Evolutionary conservation across 2,797 vertebrate species (phyloP).

Genomic region (Clarias platycephalus): DNA sequence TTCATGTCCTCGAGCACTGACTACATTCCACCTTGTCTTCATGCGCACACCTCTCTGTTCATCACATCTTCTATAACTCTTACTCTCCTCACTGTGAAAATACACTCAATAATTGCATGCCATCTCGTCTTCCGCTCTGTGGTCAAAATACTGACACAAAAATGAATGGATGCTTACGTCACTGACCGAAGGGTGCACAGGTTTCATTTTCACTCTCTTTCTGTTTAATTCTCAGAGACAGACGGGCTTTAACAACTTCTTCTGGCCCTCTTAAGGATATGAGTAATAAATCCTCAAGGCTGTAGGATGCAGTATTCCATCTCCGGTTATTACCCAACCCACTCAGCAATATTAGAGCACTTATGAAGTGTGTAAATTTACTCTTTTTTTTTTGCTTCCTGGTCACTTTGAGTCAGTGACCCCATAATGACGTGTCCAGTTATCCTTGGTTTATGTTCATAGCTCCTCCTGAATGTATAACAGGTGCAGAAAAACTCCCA

Average conservation of each 20-base stretch:
- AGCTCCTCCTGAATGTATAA: constrained; percentile 32
- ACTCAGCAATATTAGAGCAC: constrained; percentile 28
- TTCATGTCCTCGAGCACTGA: constrained; percentile 32
- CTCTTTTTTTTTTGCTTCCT: background rate
- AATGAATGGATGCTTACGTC: constrained; percentile 2
- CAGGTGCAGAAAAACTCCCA: constrained; percentile 19
- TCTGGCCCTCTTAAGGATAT: constrained; percentile 17
- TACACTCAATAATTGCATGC: constrained; percentile 2
- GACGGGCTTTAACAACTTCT: constrained; percentile 7
- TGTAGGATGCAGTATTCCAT: constrained; percentile 11
- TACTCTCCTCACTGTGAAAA: constrained; percentile 17
- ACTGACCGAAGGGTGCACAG: constrained; percentile 17
- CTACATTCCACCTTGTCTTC: background rate
- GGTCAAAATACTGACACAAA: constrained; percentile 23
- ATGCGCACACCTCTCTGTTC: background rate
- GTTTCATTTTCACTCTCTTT: constrained; percentile 27
- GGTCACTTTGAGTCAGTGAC: constrained; percentile 29
- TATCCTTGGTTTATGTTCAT: constrained; percentile 20
- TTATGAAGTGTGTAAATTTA: constrained; percentile 38
- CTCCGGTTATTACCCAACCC: constrained; percentile 24
- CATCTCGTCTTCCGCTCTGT: background rate
- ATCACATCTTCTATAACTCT: background rate
- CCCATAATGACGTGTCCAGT: constrained; percentile 16
- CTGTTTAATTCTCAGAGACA: constrained; percentile 26
- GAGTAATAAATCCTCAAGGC: constrained; percentile 35